Evolutionary conservation across 2,888 invertebrate genomes (phyloP).

Genomic region (Drosophila acutilabella): DNA sequence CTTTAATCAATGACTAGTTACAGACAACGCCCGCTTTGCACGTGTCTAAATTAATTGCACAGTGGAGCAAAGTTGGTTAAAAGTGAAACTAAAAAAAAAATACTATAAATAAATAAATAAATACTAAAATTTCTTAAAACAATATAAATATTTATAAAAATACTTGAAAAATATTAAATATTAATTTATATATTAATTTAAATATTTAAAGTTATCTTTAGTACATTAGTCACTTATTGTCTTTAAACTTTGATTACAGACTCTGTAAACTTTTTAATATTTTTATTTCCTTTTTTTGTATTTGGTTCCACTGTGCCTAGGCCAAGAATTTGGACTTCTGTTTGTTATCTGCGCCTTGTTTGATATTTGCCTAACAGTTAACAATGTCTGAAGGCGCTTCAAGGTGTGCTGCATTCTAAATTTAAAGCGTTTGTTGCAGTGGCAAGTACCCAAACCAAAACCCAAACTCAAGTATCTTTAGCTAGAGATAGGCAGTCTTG

Average conservation of each 20-base stretch:
- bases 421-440: constrained; percentile 25
- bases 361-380: constrained; percentile 53
- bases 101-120: too few species aligned
- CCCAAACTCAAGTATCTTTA: constrained; percentile 61
- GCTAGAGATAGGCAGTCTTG: background rate
- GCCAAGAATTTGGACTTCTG: constrained; percentile 21
- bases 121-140: too few species aligned
- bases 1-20: constrained; percentile 6
- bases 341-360: constrained; percentile 31
- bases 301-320: constrained; percentile 13
- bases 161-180: too few species aligned
- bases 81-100: too few species aligned
- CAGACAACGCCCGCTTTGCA: constrained; percentile 3
- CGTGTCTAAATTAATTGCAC: constrained; percentile 22
- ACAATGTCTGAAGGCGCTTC: constrained; percentile 35
- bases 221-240: too few species aligned
- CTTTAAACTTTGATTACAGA: background rate
- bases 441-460: constrained; percentile 32
- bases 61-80: background rate
- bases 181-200: too few species aligned
- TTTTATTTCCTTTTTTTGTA: background rate
- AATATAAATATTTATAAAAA: too few species aligned
- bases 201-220: too few species aligned
- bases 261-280: background rate
- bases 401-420: constrained; percentile 59